These are phyloP conservation scores for Corella eumyota DNA, from an alignment of 23 tunicate species.

Conservation along the genomic window DNA sequence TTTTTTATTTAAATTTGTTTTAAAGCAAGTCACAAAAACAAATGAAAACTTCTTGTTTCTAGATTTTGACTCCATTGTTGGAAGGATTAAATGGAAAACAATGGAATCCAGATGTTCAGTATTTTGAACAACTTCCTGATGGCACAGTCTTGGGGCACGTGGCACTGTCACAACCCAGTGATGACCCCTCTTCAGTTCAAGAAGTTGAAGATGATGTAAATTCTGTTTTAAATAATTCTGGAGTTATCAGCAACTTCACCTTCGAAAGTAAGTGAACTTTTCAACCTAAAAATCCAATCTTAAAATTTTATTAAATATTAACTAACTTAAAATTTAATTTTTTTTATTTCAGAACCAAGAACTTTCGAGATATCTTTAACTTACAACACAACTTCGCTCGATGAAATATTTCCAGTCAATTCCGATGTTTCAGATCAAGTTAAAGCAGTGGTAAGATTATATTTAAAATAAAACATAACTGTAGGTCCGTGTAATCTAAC, in stretches of 20 bases:
- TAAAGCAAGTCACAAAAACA: neutral
- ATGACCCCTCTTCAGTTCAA: neutral
- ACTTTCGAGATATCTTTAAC: no score
- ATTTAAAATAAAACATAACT: no score
- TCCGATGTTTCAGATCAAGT: no score
- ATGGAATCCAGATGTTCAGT: slow-evolving; percentile 44
- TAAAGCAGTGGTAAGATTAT: no score
- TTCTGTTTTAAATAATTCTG: slow-evolving; percentile 4
- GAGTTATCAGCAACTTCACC: neutral
- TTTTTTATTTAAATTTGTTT: neutral
- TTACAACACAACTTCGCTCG: no score
- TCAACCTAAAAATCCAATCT: neutral
- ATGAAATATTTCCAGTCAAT: no score
- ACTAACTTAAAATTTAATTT: neutral
- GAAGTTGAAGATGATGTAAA: slow-evolving; percentile 17
- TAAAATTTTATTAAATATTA: neutral
- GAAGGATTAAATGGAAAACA: no score
- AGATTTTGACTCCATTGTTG: no score
- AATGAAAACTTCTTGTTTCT: no score
- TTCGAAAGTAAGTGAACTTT: neutral
- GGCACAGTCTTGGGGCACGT: slow-evolving; percentile 26
- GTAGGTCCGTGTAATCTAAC: no score
- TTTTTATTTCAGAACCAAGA: neutral
- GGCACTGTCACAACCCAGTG: neutral
- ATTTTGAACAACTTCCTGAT: slow-evolving; percentile 55